Evolutionary conservation across 1,140 invertebrate species (phyloP).

Genomic region (Drosophila arawakana): DNA sequence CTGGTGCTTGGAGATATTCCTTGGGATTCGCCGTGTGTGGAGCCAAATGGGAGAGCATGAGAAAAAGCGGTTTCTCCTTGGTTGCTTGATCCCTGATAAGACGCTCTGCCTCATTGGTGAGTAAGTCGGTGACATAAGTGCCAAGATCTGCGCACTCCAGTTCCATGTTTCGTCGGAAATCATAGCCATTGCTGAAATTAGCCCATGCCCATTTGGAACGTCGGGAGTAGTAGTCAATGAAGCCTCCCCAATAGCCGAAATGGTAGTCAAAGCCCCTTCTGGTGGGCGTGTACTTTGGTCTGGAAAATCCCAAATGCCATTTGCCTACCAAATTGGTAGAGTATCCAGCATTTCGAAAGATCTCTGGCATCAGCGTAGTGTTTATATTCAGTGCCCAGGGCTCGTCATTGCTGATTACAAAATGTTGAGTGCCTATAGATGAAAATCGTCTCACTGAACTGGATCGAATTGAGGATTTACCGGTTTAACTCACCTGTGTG

Average conservation of each 20-base stretch:
- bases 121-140: conserved; percentile 91
- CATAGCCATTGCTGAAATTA: conserved; percentile 87
- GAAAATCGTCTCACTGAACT: too few species aligned
- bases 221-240: conserved; percentile 93
- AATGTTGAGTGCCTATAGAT: conserved; percentile 90
- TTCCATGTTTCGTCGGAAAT: conserved; percentile 88
- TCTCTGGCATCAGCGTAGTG: conserved; percentile 90
- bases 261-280: conserved; percentile 93
- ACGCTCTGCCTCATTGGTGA: conserved; percentile 89
- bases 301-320: conserved; percentile 93
- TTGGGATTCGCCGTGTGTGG: conserved; percentile 90
- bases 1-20: conserved; percentile 91
- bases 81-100: conserved; percentile 88
- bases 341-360: conserved; percentile 91
- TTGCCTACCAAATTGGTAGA: conserved; percentile 94
- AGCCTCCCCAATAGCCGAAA: conserved; percentile 93
- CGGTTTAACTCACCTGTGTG: conserved; percentile 87
- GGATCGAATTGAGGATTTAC: too few species aligned
- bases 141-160: conserved; percentile 86
- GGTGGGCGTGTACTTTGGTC: conserved; percentile 90
- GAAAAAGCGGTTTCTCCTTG: conserved; percentile 88
- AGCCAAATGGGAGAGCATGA: conserved; percentile 92
- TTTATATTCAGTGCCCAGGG: conserved; percentile 90
- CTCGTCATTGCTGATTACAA: conserved; percentile 89
- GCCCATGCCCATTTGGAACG: conserved; percentile 86